Evolutionary conservation across 2,888 invertebrate species (phyloP), one percentile per base, ranked within the genome.

Genomic region (Pyrrhosoma nymphula): DNA sequence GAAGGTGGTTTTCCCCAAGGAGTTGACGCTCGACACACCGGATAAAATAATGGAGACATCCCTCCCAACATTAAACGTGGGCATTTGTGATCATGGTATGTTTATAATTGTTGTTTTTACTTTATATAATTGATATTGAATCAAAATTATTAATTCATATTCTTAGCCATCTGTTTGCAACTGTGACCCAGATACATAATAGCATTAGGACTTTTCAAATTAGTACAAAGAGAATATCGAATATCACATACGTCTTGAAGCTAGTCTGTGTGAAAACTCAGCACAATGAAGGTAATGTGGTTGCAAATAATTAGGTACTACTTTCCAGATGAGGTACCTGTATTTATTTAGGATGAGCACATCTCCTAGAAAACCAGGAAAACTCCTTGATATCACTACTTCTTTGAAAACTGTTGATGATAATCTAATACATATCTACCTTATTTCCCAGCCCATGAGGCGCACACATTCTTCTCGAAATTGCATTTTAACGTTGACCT

Each of bases 41-140:
- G 55, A 89, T 0, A 55, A 55, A 23, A n/a, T 89, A 26, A 39
- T 35, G 23, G 55, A 75, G 14, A 55, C 93, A 26, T 69, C 69
- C 23, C 69, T 47, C n/a, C 63, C n/a, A 47, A 75, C 47, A 47
- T 93, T 93, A 35, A 93, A 93, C 75, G 69, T 93, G 63, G 63
- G 69, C 26, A 14, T 47, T 23, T 16, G 69, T 47, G 69, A 47
- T n/a, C 39, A 93, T n/a, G 93, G 93, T 93, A n/a, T 56, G 47
- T 55, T 20, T 55, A 26, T 26, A 88, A 23, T 47, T 88, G 8
- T 89, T 10, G 26, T 89, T 26, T 16, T 10, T 91, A 20, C n/a
- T 30, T 35, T 2, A 23, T 55, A n/a, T 39, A 47, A n/a, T n/a
- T n/a, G n/a, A 2, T 88, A 39, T 23, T 88, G 16, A 60, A 20